Base-by-base conservation (phyloP, 2,888 invertebrate species). In the Cacoxenus indagator region DNA sequence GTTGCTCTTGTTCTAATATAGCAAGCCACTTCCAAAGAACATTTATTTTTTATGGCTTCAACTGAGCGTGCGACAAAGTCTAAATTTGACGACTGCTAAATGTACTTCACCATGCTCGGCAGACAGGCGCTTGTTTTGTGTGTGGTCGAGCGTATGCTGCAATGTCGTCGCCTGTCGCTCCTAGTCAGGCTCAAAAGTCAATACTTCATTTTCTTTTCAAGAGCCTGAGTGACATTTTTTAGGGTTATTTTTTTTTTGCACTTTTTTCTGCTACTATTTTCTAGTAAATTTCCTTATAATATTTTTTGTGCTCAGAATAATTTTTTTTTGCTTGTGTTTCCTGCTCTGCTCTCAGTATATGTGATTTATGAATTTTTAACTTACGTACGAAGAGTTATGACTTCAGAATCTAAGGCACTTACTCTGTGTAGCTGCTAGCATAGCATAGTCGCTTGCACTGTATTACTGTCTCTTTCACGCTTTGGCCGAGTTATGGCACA, bases 341-440 rank as follows among this genome's bases (percentile, higher is more conserved):
- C 8, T 37, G 37, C 37, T 1, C 37, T 8, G 37, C 37, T 37
- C 14, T 37, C 14, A 69, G 17, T 22, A 71, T 70, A 72, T 69
- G 67, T 73, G 74, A 74, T 74, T 74, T 74, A 74, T 71, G 72
- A 68, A 73, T 73, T 71, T 73, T 73, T 74, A 68, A 71, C 71
- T 72, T 71, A 45, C 70, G 72, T 17, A 26, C 4, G n/a, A 62
- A 43, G 45, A 62, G 31, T 62, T 45, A 62, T 11, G 59, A 61
- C 37, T 61, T 19, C 19, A 51, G 51, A 51, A 51, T 9, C 51
- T 43, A 43, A 43, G 11, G 4, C 43, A 43, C 4, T 43, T 11
- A 11, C 45, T 43, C 45, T n/a, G 11, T 43, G 5, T n/a, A 43
- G 1, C n/a, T n/a, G n/a, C n/a, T n/a, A n/a, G n/a, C n/a, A n/a